Base-by-base conservation (phyloP, 1,140 invertebrate genomes). In the Trichonephila clavata region DNA sequence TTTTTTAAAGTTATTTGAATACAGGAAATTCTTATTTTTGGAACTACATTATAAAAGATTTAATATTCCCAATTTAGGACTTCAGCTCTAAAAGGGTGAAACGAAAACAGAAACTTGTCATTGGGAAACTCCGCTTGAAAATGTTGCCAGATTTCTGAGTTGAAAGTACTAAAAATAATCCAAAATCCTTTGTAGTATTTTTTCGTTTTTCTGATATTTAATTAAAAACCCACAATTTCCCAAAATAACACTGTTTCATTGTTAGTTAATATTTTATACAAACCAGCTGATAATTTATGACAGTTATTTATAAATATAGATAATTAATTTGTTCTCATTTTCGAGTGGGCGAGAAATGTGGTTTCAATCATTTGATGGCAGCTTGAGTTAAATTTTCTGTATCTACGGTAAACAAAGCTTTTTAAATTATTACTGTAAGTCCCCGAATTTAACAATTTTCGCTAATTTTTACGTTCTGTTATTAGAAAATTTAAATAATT, bases 321-420 rank as follows among this genome's bases (percentile, higher is more conserved):
- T 50, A 50, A 10, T 10, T 50, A 50, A 50, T 50, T 50, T 50
- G 50, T 13, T 50, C 32, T 50, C 10, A 32, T 32, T 77, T 77
- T 77, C 71, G 71, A 77, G 71, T 77, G 71, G 71, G 71, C 71
- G 71, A 77, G 27, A 77, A 77, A 20, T 39, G 71, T 32, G 65
- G 27, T 77, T 77, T 39, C 71, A 32, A 16, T 20, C 61, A 20
- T 63, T 63, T 21, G 21, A 63, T 77, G 71, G 71, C 71, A 77
- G 71, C 71, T 27, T 27, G 32, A 50, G 50, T 39, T 77, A 10
- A 39, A 39, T 20, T 7, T 16, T 39, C 32, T 77, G 32, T 77
- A 77, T 77, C 71, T 4, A 77, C 71, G 71, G 71, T 77, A 77
- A 77, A 77, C 71, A 77, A 77, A 32, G 27, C 50, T 50, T 50